These are phyloP conservation scores for Steinernema carpocapsae DNA, from an alignment of 2,888 invertebrate species.

Conservation along the genomic window DNA sequence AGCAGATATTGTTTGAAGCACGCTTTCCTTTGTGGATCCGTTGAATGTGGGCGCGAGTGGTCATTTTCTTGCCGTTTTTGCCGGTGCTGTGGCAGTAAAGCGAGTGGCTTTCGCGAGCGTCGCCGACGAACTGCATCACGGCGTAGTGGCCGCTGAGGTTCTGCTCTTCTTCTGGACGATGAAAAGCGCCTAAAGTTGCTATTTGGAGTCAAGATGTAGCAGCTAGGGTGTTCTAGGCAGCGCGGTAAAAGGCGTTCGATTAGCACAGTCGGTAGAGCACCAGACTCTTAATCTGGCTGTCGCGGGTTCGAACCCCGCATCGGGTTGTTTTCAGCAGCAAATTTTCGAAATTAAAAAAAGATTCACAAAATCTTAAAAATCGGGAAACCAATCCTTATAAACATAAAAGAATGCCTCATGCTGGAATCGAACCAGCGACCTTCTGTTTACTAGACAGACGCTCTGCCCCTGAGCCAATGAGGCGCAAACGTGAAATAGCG, in stretches of 20 bases:
- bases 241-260: too few relatives aligned
- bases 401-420: conserved; percentile 49
- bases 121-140: conserved; percentile 65
- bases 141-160: conserved; percentile 63
- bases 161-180: conserved; percentile 57
- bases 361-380: too few relatives aligned
- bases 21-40: conserved; percentile 60
- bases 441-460: conserved; percentile 47
- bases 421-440: conserved; percentile 51
- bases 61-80: conserved; percentile 41
- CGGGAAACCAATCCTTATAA: too few relatives aligned
- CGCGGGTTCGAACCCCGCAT: conserved; percentile 68
- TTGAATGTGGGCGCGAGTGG: conserved; percentile 49
- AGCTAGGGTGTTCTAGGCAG: too few relatives aligned
- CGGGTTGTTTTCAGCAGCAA: conserved; percentile 44
- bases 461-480: conserved; percentile 28
- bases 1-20: conserved; percentile 63
- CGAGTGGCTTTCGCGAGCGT: conserved; percentile 58
- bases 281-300: conserved; percentile 68
- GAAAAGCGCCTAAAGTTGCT: conserved; percentile 54
- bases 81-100: conserved; percentile 54
- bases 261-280: conserved; percentile 68
- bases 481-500: too few relatives aligned
- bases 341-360: too few relatives aligned
- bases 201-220: too few relatives aligned